These are phyloP conservation scores for Serripes groenlandicus DNA, from an alignment of 2,888 invertebrate genomes.

Conservation along the genomic window DNA sequence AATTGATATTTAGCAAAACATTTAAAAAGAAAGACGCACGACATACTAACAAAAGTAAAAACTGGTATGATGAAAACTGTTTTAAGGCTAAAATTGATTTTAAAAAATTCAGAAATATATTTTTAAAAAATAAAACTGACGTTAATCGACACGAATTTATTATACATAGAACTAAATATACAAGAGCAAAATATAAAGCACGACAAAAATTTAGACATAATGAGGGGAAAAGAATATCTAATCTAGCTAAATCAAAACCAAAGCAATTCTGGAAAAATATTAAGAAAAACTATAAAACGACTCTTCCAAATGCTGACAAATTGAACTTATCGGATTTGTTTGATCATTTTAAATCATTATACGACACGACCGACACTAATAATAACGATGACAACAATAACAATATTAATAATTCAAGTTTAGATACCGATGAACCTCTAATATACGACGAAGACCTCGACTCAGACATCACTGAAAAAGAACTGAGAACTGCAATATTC, in stretches of 20 bases:
- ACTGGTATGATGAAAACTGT: too few relatives aligned
- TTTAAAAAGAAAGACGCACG: too few relatives aligned
- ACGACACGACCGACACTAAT: not conserved
- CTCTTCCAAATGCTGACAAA: not conserved
- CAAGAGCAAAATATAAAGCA: constrained; percentile 14
- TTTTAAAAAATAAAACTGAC: constrained; percentile 1
- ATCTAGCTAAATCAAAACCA: too few relatives aligned
- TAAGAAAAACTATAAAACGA: constrained; percentile 7
- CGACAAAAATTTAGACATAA: too few relatives aligned
- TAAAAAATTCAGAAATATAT: constrained; percentile 13
- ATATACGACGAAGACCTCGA: too few relatives aligned
- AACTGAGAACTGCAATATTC: constrained; percentile 14
- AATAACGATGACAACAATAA: not conserved
- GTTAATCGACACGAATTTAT: not conserved
- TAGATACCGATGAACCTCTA: too few relatives aligned
- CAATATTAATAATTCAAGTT: too few relatives aligned
- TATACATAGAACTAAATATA: constrained; percentile 6
- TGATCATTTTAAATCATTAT: constrained; percentile 20
- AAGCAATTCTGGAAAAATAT: too few relatives aligned
- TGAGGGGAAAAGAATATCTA: too few relatives aligned
- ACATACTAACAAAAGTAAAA: too few relatives aligned
- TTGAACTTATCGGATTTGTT: not conserved
- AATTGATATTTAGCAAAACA: too few relatives aligned
- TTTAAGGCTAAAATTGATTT: not conserved
- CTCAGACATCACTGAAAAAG: constrained; percentile 14